A percentile compares a stretch with the other conserved stretches of the same genome.
Evolutionary conservation across 1,140 invertebrate species (phyloP).

Genomic region (Gryon sp.): DNA sequence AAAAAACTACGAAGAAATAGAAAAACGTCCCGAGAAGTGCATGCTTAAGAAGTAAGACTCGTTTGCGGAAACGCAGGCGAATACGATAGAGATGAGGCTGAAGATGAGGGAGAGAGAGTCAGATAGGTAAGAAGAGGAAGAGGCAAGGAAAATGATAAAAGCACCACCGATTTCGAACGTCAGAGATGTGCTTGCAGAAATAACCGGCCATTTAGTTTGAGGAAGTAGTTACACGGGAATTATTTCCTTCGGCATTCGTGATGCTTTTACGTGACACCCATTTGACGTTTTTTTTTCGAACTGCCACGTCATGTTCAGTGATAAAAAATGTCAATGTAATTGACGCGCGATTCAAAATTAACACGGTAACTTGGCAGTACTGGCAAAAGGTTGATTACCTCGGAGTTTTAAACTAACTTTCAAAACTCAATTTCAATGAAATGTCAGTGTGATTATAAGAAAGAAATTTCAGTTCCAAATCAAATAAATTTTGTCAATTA

Average conservation of each 20-base stretch:
- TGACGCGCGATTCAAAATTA: slow-evolving; percentile 20
- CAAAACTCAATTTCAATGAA: too few species aligned
- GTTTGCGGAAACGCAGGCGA: slow-evolving; percentile 41
- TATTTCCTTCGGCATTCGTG: slow-evolving; percentile 49
- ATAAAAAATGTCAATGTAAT: slow-evolving; percentile 26
- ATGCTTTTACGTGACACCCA: slow-evolving; percentile 58
- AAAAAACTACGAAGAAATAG: too few species aligned
- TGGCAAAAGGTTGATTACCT: slow-evolving; percentile 1
- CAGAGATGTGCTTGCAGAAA: slow-evolving; percentile 1
- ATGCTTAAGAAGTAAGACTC: slow-evolving; percentile 32
- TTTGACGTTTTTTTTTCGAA: slow-evolving; percentile 37
- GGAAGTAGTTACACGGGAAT: slow-evolving; percentile 47
- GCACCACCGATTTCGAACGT: neutral
- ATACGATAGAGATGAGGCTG: too few species aligned
- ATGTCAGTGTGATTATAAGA: too few species aligned
- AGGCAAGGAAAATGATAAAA: too few species aligned
- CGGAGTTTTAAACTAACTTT: too few species aligned
- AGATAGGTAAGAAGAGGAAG: too few species aligned
- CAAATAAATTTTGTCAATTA: too few species aligned
- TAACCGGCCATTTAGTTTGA: slow-evolving; percentile 11
- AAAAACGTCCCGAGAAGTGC: too few species aligned
- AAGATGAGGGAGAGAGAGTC: neutral
- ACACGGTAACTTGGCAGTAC: too few species aligned
- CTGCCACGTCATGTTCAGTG: slow-evolving; percentile 12
- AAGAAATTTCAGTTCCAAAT: too few species aligned